Percentiles rank a stretch among this genome's conserved stretches.
phyloP scores from a whole-genome alignment of 2,113 vertebrate species.

The Carlito syrichta region DNA sequence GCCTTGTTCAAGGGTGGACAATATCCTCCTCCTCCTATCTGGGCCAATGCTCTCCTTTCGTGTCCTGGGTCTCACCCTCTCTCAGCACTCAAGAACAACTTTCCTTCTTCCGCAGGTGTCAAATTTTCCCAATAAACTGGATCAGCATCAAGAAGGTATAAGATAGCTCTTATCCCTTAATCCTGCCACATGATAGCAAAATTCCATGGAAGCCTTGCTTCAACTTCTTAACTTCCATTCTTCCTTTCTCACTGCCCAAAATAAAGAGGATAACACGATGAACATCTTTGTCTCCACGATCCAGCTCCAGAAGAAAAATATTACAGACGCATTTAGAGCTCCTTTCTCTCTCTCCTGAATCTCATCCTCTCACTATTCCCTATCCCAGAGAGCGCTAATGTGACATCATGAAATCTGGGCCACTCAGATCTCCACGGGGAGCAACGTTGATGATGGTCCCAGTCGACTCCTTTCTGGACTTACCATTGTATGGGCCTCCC shows the following conservation, averaged over 20 bases:
- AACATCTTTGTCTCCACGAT: not conserved
- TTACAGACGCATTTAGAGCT: not conserved
- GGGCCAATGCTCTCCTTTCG: not conserved
- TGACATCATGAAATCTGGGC: not conserved
- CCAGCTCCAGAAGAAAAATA: not conserved
- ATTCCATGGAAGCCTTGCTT: not conserved
- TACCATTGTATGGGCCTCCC: not conserved
- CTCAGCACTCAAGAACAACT: not conserved
- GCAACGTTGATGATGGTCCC: not conserved
- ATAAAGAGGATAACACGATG: not conserved
- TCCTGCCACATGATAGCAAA: not conserved
- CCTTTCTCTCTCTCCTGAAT: not conserved
- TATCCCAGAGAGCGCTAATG: not conserved
- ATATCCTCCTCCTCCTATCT: not conserved
- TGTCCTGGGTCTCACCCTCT: not conserved
- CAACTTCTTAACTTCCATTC: not conserved
- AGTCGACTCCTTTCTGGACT: not conserved
- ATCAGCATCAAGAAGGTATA: not conserved
- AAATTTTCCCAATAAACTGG: not conserved
- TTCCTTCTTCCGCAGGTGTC: not conserved
- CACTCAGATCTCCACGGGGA: fast-evolving
- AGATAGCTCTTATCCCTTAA: not conserved
- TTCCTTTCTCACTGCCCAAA: not conserved
- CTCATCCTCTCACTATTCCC: not conserved
- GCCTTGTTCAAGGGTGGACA: not conserved